A percentile compares a stretch with the other conserved stretches of the same genome.
These are phyloP conservation scores for Drosophila subobscura DNA, from an alignment of 1,140 invertebrate genomes.

Conservation along the genomic window DNA sequence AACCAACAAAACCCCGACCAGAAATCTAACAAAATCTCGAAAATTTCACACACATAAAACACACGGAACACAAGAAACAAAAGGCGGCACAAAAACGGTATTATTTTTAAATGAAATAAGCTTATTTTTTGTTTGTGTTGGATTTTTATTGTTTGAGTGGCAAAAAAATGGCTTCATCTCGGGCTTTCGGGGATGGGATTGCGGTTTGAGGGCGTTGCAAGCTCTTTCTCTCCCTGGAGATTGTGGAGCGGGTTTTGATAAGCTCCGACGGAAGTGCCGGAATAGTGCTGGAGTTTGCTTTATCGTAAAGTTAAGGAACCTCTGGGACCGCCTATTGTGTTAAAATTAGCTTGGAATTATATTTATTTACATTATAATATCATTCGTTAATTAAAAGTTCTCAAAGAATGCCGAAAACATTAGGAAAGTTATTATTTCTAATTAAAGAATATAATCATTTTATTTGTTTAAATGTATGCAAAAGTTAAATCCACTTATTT, in stretches of 20 bases:
- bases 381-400: background rate
- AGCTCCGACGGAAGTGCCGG: conserved; percentile 25
- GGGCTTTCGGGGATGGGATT: background rate
- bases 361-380: conserved; percentile 25
- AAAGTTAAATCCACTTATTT: too few relatives aligned
- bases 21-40: conserved; percentile 15
- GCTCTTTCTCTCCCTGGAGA: conserved; percentile 16
- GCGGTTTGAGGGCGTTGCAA: background rate
- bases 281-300: conserved; percentile 2
- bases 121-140: conserved; percentile 6
- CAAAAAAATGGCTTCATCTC: conserved; percentile 15
- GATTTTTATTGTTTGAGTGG: conserved; percentile 5
- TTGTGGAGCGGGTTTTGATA: conserved; percentile 19
- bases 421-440: too few relatives aligned
- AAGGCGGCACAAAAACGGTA: conserved; percentile 35
- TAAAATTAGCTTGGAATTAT: conserved; percentile 11
- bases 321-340: background rate
- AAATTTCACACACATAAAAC: conserved; percentile 50
- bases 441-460: too few relatives aligned
- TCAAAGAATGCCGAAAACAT: too few relatives aligned
- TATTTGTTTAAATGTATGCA: too few relatives aligned
- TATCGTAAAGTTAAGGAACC: conserved; percentile 7
- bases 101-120: conserved; percentile 31
- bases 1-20: conserved; percentile 18
- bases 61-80: conserved; percentile 35